Evolutionary conservation across 2,888 invertebrate genomes (phyloP), one percentile per base, ranked within the genome.

Genomic region (Drosophila stalkeri): DNA sequence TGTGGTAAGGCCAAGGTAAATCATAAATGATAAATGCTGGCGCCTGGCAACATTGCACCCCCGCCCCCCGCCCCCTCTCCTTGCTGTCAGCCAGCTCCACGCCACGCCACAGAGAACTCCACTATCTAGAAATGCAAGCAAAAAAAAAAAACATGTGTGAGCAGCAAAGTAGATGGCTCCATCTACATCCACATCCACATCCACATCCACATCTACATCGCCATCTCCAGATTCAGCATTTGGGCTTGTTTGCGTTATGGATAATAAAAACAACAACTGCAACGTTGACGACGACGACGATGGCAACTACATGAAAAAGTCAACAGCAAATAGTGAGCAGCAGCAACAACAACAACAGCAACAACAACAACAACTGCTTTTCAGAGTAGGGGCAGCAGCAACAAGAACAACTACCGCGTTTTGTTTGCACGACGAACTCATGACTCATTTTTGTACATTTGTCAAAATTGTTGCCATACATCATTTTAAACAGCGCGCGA

Each of bases 371-470:
- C 51, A 27, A 27, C 6, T 27, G 27, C 27, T 27, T 27, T 27
- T 27, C 27, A 63, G 31, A 23, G 14, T 12, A 6, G 12, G 12
- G 12, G 4, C n/a, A 3, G 43, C 37, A 31, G 44, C 55, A 67
- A 78, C 68, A 73, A 72, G 60, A 81, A 62, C 69, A 75, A 86
- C 80, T 75, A 77, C 63, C 70, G 72, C 86, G 79, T 75, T 87
- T 81, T 87, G 88, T 89, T 87, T 89, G 86, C 72, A 72, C 79
- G 75, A 82, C 84, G 82, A 85, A 81, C 90, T 89, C 90, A 90
- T 90, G 90, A 90, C 91, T 90, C 91, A 91, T 90, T 90, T 90
- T 90, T 84, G 87, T 83, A 84, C 90, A 91, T 90, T 90, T 90
- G 91, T 90, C 90, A 91, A 90, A 91, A 81, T 89, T 85, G 81